Evolutionary conservation across 1,140 invertebrate genomes (phyloP), one percentile per base, ranked within the genome.

Genomic region (Diuraphis noxia): DNA sequence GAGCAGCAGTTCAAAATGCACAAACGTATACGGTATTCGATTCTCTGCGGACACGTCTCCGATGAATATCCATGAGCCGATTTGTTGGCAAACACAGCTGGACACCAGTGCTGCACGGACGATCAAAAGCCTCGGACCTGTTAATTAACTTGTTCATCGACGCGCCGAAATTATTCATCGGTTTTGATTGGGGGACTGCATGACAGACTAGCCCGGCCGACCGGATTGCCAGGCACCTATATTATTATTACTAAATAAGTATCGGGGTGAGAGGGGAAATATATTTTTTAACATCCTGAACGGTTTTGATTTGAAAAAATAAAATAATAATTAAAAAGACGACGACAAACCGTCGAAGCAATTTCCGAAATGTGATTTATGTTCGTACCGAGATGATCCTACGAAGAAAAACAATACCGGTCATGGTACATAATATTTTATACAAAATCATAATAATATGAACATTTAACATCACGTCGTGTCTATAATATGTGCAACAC

Each of bases 81-180:
- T 88, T 72, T 72, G 87, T 88, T 10, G 9, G 30, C 88, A 72
- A 77, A 89, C 88, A 34, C 72, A 90, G 63, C 38, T 41, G 88
- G 88, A 90, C 63, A 77, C 25, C 13, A 72, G 56, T n/a, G 56
- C 56, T 72, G 56, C 56, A 72, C 40, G 41, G 56, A 38, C 40
- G 56, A 90, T 90, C 88, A 90, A 90, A 86, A 90, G 72, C 88
- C 36, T 25, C 21, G 38, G 21, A 34, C 46, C 85, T 34, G 88
- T 90, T 90, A 90, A 90, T 90, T 90, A 90, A 90, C 88, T 90
- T 90, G 88, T 79, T 90, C 88, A 90, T 90, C 40, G 72, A 36
- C 63, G 88, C 88, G 88, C 63, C 72, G 49, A 90, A 90, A 90
- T 77, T 90, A 90, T 79, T 90, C 88, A 49, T 90, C 3, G 56